Conservation (phyloP, 2,888 invertebrate genomes). For the Horisme vitalbata region DNA sequence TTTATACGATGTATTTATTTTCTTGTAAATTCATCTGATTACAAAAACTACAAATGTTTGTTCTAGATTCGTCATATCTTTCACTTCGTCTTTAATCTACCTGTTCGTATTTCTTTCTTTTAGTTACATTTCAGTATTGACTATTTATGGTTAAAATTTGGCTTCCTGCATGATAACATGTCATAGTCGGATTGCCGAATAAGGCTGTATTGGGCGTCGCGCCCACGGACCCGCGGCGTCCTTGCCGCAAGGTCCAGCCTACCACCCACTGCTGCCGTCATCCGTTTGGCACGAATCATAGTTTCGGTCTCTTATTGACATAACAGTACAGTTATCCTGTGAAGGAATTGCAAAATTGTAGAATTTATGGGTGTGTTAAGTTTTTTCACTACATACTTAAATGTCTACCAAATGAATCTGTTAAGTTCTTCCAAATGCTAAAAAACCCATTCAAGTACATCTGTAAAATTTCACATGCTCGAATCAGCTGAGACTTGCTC, state of each 20-base stretch:
- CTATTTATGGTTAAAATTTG: constrained; percentile 35
- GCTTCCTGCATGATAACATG: constrained; percentile 32
- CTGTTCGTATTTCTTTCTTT: not conserved
- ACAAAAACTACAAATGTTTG: not conserved
- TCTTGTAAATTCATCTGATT: not conserved
- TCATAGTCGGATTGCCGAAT: constrained; percentile 49
- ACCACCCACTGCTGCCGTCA: constrained; percentile 57
- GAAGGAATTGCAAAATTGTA: too few species aligned
- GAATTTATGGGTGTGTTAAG: too few species aligned
- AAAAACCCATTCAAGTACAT: too few species aligned
- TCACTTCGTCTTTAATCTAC: not conserved
- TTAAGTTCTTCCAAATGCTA: too few species aligned
- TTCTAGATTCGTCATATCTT: not conserved
- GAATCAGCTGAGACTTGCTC: not conserved
- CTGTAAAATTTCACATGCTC: not conserved
- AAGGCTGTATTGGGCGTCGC: constrained; percentile 66
- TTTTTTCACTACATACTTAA: too few species aligned
- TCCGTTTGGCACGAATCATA: constrained; percentile 28
- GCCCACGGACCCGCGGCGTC: constrained; percentile 62
- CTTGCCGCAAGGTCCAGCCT: constrained; percentile 77
- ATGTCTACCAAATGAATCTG: too few species aligned
- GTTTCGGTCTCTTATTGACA: constrained; percentile 14
- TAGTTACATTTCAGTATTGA: constrained; percentile 7
- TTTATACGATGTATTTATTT: not conserved
- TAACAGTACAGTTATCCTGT: constrained; percentile 1